Base-by-base conservation (phyloP, 64 coral and sea anemone genomes). In the Pocillopora verrucosa region DNA sequence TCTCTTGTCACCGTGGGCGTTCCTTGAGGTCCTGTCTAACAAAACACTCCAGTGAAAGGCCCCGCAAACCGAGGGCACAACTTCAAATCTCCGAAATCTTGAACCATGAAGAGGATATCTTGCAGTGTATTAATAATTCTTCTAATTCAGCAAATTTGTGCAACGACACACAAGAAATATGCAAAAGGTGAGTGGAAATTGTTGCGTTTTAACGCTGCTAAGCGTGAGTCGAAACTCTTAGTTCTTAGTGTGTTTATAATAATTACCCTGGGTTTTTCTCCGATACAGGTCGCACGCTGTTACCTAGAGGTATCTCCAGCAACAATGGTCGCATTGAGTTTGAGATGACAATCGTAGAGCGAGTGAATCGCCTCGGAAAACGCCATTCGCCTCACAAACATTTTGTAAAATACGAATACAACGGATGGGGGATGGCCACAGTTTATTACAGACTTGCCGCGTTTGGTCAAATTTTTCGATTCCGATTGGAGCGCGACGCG, bases 381-480 rank as follows among this genome's bases (percentile, higher is more conserved):
- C 64, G 64, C 13, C 65, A 56, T n/a, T 85, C 82, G 22, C 82
- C 65, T 85, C 36, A 85, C 70, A 85, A 91, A 77, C 84, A 93
- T 72, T 96, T 93, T 93, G 45, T 93, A 89, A 89, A 88, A 61
- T 91, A 91, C 77, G 79, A 75, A 56, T 74, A 93, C 41, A 88
- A 72, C 24, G 84, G 72, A 35, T 34, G 72, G n/a, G 83, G 45
- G 78, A 91, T 61, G 56, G 92, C 76, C 16, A 82, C 88, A 60
- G 61, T 96, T 60, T 93, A 91, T 87, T 98, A 98, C 76, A 94
- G 86, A 78, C 20, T 98, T 16, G 79, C 84, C 57, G 96, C 90
- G 59, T 98, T 94, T 76, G 83, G 90, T 67, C 79, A 89, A 36
- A 92, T 83, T 82, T 98, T 98, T 80, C 65, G 60, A 61, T 88